Evolutionary conservation across 1,140 invertebrate genomes (phyloP).

Genomic region (Diabrotica virgifera): DNA sequence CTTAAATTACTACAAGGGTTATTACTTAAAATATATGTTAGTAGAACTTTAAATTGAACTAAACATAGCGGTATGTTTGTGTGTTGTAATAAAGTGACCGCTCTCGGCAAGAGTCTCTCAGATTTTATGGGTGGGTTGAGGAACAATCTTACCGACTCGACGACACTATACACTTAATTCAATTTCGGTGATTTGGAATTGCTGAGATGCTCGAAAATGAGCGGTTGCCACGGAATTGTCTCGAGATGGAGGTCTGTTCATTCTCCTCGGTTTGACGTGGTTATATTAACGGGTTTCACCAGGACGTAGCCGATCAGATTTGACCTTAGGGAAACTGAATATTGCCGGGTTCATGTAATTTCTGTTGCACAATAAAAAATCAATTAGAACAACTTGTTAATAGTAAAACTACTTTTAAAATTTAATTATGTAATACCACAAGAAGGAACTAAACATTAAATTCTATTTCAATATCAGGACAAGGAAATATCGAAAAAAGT

Average conservation of each 20-base stretch:
- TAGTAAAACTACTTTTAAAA: no score
- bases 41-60: neutral
- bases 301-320: neutral
- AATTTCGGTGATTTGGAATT: slow-evolving; percentile 14
- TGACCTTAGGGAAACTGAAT: neutral
- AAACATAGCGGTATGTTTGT: neutral
- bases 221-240: slow-evolving; percentile 18
- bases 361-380: no score
- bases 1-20: no score
- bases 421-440: no score
- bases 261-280: slow-evolving; percentile 9
- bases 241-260: slow-evolving; percentile 14
- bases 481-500: no score
- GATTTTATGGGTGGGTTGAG: slow-evolving; percentile 8
- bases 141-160: slow-evolving; percentile 10
- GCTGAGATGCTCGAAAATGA: slow-evolving; percentile 18
- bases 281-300: neutral
- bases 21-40: no score
- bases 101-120: neutral
- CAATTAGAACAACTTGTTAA: no score
- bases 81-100: slow-evolving; percentile 1
- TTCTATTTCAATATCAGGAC: no score
- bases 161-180: slow-evolving; percentile 16
- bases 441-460: no score
- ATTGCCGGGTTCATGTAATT: neutral